Conservation (phyloP, 2,797 vertebrate genomes). For the Sitta carolinensis region DNA sequence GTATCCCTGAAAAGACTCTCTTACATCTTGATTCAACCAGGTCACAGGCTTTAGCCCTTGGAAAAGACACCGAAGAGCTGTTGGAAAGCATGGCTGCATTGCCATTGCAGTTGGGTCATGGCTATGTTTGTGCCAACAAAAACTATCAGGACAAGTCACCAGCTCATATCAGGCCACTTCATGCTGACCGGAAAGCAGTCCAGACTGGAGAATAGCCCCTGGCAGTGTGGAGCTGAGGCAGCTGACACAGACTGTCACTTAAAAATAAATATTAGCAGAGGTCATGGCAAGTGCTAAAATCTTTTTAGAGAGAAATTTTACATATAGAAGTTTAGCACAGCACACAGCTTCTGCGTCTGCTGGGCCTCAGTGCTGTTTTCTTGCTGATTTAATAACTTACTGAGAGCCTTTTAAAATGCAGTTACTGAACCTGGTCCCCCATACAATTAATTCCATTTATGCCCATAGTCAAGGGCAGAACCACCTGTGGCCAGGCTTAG, state of each 20-base stretch:
- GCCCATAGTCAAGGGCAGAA: background rate
- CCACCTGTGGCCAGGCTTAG: background rate
- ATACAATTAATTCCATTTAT: background rate
- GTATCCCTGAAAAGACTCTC: background rate
- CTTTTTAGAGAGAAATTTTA: background rate
- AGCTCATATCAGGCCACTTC: background rate
- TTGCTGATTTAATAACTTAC: constrained; percentile 2
- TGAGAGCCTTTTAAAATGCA: constrained; percentile 13
- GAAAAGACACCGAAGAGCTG: background rate
- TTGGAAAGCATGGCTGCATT: background rate
- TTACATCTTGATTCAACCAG: background rate
- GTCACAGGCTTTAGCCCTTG: background rate
- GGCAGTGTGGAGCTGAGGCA: background rate
- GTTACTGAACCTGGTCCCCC: background rate
- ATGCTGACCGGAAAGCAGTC: background rate
- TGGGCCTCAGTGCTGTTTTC: background rate
- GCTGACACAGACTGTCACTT: background rate
- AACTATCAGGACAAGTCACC: background rate
- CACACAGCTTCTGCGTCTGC: background rate
- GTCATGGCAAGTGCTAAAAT: background rate
- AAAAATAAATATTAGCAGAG: constrained; percentile 16
- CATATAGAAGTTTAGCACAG: background rate
- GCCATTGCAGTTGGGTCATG: background rate
- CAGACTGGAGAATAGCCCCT: background rate
- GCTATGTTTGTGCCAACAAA: background rate